These are phyloP conservation scores for Alca torda DNA, from an alignment of 2,797 vertebrate species.

Conservation along the genomic window DNA sequence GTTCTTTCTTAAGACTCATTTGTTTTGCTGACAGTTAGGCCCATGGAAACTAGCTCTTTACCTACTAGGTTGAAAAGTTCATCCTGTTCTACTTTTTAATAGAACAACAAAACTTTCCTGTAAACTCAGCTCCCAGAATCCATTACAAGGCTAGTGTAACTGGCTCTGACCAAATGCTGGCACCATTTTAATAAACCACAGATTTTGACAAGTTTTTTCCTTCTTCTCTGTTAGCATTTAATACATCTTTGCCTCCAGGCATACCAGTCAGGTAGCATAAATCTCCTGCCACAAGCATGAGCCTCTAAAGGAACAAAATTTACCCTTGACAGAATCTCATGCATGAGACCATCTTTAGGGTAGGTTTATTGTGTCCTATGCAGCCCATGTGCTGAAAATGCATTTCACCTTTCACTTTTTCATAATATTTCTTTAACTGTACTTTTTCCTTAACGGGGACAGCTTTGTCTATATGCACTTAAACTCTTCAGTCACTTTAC, in stretches of 20 bases:
- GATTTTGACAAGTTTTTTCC: slow-evolving; percentile 6
- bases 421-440: background rate
- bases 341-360: background rate
- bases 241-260: background rate
- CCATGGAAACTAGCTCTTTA: slow-evolving; percentile 19
- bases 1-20: background rate
- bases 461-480: background rate
- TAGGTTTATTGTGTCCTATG: background rate
- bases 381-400: background rate
- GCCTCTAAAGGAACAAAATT: background rate
- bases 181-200: background rate
- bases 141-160: background rate
- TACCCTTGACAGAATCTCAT: background rate
- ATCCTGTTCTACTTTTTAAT: slow-evolving; percentile 43
- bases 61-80: slow-evolving; percentile 59
- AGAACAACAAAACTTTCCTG: slow-evolving; percentile 27
- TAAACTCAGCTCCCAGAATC: slow-evolving; percentile 26
- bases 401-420: background rate
- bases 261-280: background rate
- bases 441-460: background rate
- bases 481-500: background rate
- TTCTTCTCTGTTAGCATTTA: background rate
- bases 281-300: background rate
- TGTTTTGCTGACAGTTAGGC: background rate
- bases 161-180: slow-evolving; percentile 28